Conservation (phyloP, 2,797 vertebrate species). For the Remorina albescens region DNA sequence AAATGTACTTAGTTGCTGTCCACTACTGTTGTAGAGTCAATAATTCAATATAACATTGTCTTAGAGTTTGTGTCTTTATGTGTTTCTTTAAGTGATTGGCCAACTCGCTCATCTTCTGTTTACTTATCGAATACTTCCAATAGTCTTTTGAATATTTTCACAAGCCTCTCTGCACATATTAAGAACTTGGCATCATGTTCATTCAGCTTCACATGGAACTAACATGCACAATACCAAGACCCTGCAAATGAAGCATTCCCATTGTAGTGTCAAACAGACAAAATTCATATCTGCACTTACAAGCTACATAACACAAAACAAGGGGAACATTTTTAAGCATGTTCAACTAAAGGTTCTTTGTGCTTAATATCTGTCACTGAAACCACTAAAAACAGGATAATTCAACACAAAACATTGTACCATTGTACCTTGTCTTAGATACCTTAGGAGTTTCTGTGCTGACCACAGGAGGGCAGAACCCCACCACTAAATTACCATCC, state of each 20-base stretch:
- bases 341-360: constrained; percentile 27
- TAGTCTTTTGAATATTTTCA: not conserved
- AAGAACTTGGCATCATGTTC: not conserved
- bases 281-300: constrained; percentile 11
- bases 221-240: not conserved
- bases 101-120: not conserved
- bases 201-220: not conserved
- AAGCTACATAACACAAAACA: constrained; percentile 11
- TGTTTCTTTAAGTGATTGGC: not conserved
- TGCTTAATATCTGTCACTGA: constrained; percentile 24
- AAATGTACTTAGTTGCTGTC: not conserved
- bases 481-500: constrained; percentile 71
- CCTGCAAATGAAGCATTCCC: constrained; percentile 1
- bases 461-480: constrained; percentile 86
- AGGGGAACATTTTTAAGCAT: constrained; percentile 5
- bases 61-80: not conserved
- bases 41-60: not conserved
- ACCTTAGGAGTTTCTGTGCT: constrained; percentile 66
- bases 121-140: not conserved
- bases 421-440: no score
- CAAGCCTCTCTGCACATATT: not conserved
- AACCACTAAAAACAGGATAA: constrained; percentile 41
- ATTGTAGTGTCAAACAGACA: not conserved
- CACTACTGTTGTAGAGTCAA: not conserved
- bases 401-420: no score